Percentiles rank a stretch among this genome's conserved stretches.
These are phyloP conservation scores for Nannospalax galili DNA, from an alignment of 2,113 vertebrate genomes.

Conservation along the genomic window DNA sequence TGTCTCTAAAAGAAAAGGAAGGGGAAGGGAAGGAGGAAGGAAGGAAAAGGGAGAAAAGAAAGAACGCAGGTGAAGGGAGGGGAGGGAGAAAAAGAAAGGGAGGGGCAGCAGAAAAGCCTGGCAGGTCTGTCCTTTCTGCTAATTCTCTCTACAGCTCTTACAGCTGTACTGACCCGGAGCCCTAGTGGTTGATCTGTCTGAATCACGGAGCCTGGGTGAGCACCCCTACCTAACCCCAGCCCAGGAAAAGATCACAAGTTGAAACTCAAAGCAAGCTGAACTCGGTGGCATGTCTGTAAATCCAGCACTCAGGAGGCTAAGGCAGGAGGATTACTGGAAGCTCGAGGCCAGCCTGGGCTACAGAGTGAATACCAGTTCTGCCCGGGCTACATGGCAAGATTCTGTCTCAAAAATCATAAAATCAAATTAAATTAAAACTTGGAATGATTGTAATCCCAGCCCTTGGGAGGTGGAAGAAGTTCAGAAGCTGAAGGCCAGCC, in stretches of 20 bases:
- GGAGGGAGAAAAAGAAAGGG: too few relatives aligned
- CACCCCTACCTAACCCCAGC: not conserved
- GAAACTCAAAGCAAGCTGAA: not conserved
- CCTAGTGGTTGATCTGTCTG: too few relatives aligned
- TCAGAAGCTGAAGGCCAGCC: not conserved
- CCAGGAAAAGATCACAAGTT: not conserved
- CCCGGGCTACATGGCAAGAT: not conserved
- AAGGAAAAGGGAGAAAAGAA: too few relatives aligned
- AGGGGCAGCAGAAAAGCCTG: too few relatives aligned
- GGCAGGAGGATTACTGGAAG: not conserved
- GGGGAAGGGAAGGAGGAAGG: too few relatives aligned
- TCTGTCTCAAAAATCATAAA: not conserved
- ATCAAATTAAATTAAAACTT: not conserved
- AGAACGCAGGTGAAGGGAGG: too few relatives aligned
- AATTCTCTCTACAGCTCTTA: too few relatives aligned
- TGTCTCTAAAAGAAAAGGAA: too few relatives aligned
- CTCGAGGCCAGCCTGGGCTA: not conserved
- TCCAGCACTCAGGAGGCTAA: not conserved
- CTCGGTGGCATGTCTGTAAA: not conserved
- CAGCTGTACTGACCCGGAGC: too few relatives aligned
- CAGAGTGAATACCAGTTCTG: not conserved
- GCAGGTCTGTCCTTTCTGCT: too few relatives aligned
- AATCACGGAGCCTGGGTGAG: too few relatives aligned
- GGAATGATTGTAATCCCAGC: not conserved
- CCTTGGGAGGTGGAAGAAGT: not conserved